Evolutionary conservation across 1,140 invertebrate genomes (phyloP).

Genomic region (Sycobia sp.): DNA sequence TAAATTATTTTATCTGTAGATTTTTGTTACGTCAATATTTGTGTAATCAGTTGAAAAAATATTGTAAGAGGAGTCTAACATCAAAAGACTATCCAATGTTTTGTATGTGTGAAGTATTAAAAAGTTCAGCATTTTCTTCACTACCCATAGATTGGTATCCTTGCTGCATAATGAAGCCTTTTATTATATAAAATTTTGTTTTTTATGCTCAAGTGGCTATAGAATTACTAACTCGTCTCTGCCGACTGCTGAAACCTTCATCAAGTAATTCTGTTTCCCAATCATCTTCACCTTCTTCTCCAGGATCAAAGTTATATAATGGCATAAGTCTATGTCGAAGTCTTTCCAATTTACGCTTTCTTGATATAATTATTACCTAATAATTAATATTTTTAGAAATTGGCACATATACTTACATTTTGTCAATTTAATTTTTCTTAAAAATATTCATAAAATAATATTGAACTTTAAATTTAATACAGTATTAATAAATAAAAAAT

Average conservation of each 20-base stretch:
- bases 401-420: no score
- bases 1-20: conserved; percentile 9
- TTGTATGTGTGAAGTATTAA: conserved; percentile 39
- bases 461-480: no score
- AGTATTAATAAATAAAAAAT: not conserved
- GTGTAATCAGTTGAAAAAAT: conserved; percentile 20
- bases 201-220: conserved; percentile 40
- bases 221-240: conserved; percentile 55
- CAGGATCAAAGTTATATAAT: conserved; percentile 71
- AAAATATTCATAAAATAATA: no score
- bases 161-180: conserved; percentile 51
- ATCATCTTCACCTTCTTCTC: conserved; percentile 66
- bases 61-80: conserved; percentile 28
- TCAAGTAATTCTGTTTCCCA: conserved; percentile 69
- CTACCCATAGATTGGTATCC: conserved; percentile 58
- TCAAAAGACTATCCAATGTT: conserved; percentile 24
- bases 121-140: conserved; percentile 56
- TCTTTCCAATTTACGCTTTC: conserved; percentile 64
- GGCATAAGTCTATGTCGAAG: conserved; percentile 70
- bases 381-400: not conserved
- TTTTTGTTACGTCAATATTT: conserved; percentile 5
- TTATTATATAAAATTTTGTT: conserved; percentile 40
- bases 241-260: conserved; percentile 53
- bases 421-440: no score
- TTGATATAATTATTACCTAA: conserved; percentile 60